Base-by-base conservation (phyloP, 2,113 vertebrate genomes). In the Gadus macrocephalus region DNA sequence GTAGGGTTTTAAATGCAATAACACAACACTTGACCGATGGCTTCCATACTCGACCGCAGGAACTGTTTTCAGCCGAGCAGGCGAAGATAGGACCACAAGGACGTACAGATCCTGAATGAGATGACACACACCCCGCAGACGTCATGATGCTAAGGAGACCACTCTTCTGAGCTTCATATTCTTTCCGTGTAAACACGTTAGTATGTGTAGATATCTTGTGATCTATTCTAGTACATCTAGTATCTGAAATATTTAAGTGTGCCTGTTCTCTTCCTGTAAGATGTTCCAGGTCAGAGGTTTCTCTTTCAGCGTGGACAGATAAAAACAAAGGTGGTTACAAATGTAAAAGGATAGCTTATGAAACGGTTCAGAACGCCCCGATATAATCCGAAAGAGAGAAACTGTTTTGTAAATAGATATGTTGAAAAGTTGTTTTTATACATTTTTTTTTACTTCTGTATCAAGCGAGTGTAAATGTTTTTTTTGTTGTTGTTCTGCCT, bases 401-500 rank as follows among this genome's bases (percentile, higher is more conserved):
- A 17, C 58, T 66, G 62, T 84, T 87, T 87, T 87, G 83, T 87
- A 87, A 56, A 80, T 80, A 88, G 74, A 77, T 17, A 75, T 79
- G 67, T 69, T 72, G 80, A 79, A 73, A 75, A 62, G 60, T 77
- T 80, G 65, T 66, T 81, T 67, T 83, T 62, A 78, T 77, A 84
- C 79, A 1, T 74, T 85, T 90, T 87, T 25, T 25, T 86, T 67
- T 88, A 85, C 79, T 81, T 64, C 81, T 77, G 42, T 49, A 81
- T 71, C 83, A 83, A 82, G 67, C 72, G 75, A 79, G 73, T 76
- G 56, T 76, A 78, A 69, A 69, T 64, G 81, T 73, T 70, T 55
- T 78, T 82, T 78, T 76, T 73, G 1, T 7, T 35, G 72, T 66
- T 66, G 67, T 85, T 69, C 74, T 80, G 83, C 79, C 79, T 83